Percentiles rank a stretch among this genome's conserved stretches.
These are phyloP conservation scores for Thalassoma bifasciatum DNA, from an alignment of 2,113 vertebrate genomes.

Conservation along the genomic window DNA sequence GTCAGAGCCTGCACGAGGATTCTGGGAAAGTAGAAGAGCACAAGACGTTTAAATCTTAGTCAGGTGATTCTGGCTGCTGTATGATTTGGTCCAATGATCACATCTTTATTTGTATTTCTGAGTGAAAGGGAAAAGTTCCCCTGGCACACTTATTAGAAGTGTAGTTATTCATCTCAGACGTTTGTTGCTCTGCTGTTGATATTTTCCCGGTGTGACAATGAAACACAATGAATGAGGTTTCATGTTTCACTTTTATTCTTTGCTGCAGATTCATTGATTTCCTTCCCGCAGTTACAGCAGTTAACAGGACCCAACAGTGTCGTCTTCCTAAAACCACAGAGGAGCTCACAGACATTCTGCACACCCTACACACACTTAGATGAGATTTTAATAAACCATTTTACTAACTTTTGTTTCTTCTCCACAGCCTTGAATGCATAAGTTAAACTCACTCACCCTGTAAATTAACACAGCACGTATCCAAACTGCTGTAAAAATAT, in stretches of 20 bases:
- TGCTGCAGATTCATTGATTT: slow-evolving; percentile 45
- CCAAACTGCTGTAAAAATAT: slow-evolving; percentile 30
- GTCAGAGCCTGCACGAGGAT: too few species aligned
- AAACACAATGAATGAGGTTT: slow-evolving; percentile 29
- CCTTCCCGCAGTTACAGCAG: slow-evolving; percentile 45
- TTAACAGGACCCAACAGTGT: slow-evolving; percentile 49
- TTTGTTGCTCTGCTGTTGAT: too few species aligned
- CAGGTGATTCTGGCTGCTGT: too few species aligned
- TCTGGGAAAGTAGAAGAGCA: too few species aligned
- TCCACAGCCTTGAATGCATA: slow-evolving; percentile 47
- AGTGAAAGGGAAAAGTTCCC: too few species aligned
- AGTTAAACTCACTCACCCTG: slow-evolving; percentile 61
- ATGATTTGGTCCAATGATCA: too few species aligned
- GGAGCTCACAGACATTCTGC: slow-evolving; percentile 34
- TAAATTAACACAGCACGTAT: slow-evolving; percentile 37
- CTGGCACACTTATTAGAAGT: too few species aligned
- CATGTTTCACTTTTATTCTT: slow-evolving; percentile 44
- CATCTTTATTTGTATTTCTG: too few species aligned
- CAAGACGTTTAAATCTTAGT: too few species aligned
- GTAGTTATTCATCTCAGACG: too few species aligned
- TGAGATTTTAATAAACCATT: slow-evolving; percentile 34
- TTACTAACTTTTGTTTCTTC: slow-evolving; percentile 13
- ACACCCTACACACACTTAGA: slow-evolving; percentile 20
- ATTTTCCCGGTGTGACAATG: not conserved
- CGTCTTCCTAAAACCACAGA: slow-evolving; percentile 56